These are phyloP conservation scores for Drosophila asahinai DNA, from an alignment of 1,140 invertebrate species.

Conservation along the genomic window DNA sequence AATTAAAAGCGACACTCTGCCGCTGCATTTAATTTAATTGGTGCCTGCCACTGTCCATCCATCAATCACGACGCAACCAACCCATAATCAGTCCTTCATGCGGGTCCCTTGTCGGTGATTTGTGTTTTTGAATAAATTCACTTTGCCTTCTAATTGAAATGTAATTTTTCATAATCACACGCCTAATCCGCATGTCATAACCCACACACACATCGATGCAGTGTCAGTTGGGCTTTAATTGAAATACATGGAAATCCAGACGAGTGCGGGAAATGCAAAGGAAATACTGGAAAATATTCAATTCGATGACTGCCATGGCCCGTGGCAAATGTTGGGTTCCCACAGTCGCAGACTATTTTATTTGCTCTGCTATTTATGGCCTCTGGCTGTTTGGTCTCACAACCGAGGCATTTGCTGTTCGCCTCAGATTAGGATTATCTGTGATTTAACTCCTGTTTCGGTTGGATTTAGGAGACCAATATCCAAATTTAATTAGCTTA, in stretches of 20 bases:
- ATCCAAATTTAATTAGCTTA: constrained; percentile 13
- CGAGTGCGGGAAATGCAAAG: constrained; percentile 20
- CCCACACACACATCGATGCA: not conserved
- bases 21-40: constrained; percentile 63
- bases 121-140: constrained; percentile 34
- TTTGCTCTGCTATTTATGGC: constrained; percentile 12
- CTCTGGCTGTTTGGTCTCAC: constrained; percentile 10
- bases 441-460: constrained; percentile 3
- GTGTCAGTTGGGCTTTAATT: constrained; percentile 28
- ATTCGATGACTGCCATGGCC: constrained; percentile 3
- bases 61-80: constrained; percentile 60
- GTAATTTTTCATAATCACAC: constrained; percentile 67
- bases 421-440: constrained; percentile 6
- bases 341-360: constrained; percentile 4
- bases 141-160: constrained; percentile 53
- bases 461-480: not conserved
- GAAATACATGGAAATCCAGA: constrained; percentile 35
- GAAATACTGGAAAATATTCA: constrained; percentile 22
- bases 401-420: constrained; percentile 8
- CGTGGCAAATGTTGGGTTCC: constrained; percentile 16
- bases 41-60: constrained; percentile 28
- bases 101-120: constrained; percentile 27
- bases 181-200: constrained; percentile 48
- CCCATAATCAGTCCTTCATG: constrained; percentile 13
- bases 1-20: constrained; percentile 56